Evolutionary conservation across 1,140 invertebrate species (phyloP).

Genomic region (Apis cerana): DNA sequence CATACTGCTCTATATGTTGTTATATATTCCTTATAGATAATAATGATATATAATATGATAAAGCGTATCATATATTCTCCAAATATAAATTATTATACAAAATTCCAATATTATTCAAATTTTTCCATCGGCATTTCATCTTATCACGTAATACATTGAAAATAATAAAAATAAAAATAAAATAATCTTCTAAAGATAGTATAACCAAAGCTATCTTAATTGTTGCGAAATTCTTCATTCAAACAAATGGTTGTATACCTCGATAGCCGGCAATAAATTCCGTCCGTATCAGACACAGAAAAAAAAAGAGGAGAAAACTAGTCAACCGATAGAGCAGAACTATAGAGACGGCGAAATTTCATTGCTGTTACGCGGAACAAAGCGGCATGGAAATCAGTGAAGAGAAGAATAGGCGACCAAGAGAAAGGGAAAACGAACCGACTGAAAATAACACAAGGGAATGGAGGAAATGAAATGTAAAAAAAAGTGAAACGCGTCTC

Average conservation of each 20-base stretch:
- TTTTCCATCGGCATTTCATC: no score
- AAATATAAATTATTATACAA: not conserved
- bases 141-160: no score
- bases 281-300: not conserved
- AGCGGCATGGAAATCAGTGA: slow-evolving; percentile 29
- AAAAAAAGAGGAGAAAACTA: not conserved
- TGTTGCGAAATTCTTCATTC: not conserved
- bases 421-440: slow-evolving; percentile 44
- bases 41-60: not conserved
- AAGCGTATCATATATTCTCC: not conserved
- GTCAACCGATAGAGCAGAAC: not conserved
- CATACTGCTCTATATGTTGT: no score
- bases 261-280: not conserved
- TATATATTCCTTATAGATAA: no score
- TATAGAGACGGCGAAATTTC: not conserved
- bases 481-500: slow-evolving; percentile 64
- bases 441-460: slow-evolving; percentile 34
- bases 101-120: no score
- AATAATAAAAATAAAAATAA: no score
- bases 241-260: not conserved
- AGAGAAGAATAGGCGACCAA: slow-evolving; percentile 45
- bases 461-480: slow-evolving; percentile 54
- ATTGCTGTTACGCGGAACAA: slow-evolving; percentile 68
- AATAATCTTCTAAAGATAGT: no score
- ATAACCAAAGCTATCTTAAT: not conserved